Evolutionary conservation across 2,113 vertebrate species (phyloP), one percentile per base, ranked within the genome.

Genomic region (Noturus placidus): DNA sequence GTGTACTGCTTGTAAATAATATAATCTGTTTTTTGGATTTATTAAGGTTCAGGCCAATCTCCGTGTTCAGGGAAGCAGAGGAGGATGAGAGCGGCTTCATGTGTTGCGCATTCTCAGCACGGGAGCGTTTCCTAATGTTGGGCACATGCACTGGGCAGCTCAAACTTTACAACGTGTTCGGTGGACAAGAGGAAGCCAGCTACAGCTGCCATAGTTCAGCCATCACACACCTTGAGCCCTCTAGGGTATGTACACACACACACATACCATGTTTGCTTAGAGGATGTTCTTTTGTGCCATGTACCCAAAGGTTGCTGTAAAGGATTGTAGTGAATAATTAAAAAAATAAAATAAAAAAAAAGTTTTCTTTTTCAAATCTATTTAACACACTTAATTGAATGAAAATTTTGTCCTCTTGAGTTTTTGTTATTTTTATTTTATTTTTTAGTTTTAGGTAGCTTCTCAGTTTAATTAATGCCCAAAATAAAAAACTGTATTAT

Each of bases 41-140:
- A 11, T 86, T 20, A 87, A 99, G 98, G 93, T 99, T 99, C 91
- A 97, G 98, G 89, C 98, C 98, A 4, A 98, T 99, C 93, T 99
- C 98, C 17, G 97, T 99, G 91, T 99, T 99, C 93, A 95, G 97
- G 89, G 97, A 99, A 95, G 97, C 98, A 54, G 99, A 99, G 33
- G 98, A 99, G 91, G 98, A 99, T 87, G 97, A 99, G 93, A 99
- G 98, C 69, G 97, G 98, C 82, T 99, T 99, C 91, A 99, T 97
- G 84, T 99, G 98, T 90, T 99, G 98, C 35, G 98, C 98, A 0
- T 99, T 99, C 93, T 99, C 98, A 13, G 98, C 98, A 5, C 97
- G 98, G 33, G 98, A 99, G 90, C 96, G 98, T 35, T 99, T 99
- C 93, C 92, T 99, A 81, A 99, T 99, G 98, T 94, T 99, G 14